Percentiles rank a stretch among this genome's conserved stretches.
Evolutionary conservation across 2,888 invertebrate genomes (phyloP).

Genomic region (Monopis laevigella): DNA sequence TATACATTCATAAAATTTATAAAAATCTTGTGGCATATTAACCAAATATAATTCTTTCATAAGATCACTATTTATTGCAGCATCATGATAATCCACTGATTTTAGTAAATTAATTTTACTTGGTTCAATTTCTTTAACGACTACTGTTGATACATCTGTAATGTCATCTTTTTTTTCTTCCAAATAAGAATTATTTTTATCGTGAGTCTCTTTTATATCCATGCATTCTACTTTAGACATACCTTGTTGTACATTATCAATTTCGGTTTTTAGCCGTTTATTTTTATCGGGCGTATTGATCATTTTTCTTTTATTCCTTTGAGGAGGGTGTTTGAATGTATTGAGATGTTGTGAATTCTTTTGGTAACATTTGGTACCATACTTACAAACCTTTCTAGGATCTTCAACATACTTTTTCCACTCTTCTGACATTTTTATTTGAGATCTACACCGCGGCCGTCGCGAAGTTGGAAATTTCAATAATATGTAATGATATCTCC

Average conservation of each 20-base stretch:
- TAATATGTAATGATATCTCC: no score
- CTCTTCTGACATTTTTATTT: conserved; percentile 45
- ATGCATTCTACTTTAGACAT: background rate
- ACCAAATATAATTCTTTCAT: conserved; percentile 81
- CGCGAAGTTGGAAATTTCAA: no score
- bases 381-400: conserved; percentile 74
- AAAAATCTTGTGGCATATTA: conserved; percentile 92
- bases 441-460: no score
- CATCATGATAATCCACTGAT: conserved; percentile 42
- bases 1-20: conserved; percentile 83
- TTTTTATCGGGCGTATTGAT: conserved; percentile 22
- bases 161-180: background rate
- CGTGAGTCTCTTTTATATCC: no score
- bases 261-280: conserved; percentile 31
- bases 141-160: background rate
- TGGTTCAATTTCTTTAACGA: conserved; percentile 17
- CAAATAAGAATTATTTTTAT: no score
- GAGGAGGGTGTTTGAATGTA: conserved; percentile 80
- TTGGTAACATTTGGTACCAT: conserved; percentile 83
- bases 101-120: conserved; percentile 30
- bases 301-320: conserved; percentile 29
- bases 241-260: background rate
- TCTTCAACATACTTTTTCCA: conserved; percentile 43
- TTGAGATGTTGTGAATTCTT: conserved; percentile 78
- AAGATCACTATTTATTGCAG: conserved; percentile 41